Evolutionary conservation across 2,888 invertebrate genomes (phyloP).

Genomic region (Tipula confusa): DNA sequence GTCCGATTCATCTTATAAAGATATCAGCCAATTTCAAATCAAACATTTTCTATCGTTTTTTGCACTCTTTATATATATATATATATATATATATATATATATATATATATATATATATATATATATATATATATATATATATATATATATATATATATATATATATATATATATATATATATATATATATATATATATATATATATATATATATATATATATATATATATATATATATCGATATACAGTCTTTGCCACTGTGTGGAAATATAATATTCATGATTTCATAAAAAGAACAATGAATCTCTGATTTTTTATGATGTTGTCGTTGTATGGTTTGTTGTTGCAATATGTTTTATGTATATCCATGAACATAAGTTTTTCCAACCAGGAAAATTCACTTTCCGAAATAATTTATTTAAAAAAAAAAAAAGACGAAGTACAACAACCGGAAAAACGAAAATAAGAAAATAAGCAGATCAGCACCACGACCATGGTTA

Average conservation of each 20-base stretch:
- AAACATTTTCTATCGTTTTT: too few relatives aligned
- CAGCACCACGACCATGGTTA: neutral
- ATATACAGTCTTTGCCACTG: neutral
- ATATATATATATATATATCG: neutral
- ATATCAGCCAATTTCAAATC: too few relatives aligned
- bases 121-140: too few relatives aligned
- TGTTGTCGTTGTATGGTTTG: neutral
- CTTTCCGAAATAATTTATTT: neutral
- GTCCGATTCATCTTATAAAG: too few relatives aligned
- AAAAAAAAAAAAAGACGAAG: neutral
- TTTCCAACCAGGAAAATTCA: neutral
- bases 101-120: too few relatives aligned
- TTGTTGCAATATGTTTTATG: neutral
- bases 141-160: too few relatives aligned
- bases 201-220: too few relatives aligned
- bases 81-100: too few relatives aligned
- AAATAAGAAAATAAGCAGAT: neutral
- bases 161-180: too few relatives aligned
- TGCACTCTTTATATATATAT: too few relatives aligned
- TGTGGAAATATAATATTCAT: neutral
- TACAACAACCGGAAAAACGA: neutral
- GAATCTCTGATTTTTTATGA: neutral
- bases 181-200: too few relatives aligned
- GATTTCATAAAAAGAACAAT: constrained; percentile 20
- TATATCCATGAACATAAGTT: neutral